These are phyloP conservation scores for Merluccius polli DNA, from an alignment of 2,797 vertebrate genomes.

Conservation along the genomic window DNA sequence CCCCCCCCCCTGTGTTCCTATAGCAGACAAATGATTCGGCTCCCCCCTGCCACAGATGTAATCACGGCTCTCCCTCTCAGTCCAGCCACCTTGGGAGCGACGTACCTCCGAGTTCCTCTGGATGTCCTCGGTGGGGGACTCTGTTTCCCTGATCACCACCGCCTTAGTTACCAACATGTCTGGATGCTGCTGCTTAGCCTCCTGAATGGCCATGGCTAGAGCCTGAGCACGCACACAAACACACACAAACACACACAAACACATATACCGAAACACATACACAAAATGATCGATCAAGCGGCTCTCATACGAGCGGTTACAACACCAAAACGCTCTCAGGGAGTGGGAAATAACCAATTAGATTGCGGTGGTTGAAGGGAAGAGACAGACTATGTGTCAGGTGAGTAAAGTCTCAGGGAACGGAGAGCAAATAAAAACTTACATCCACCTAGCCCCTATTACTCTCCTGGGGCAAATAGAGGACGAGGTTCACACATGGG, in stretches of 20 bases:
- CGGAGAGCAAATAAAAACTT: background rate
- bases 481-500: background rate
- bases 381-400: background rate
- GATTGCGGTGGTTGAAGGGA: no score
- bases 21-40: no score
- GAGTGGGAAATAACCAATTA: background rate
- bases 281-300: background rate
- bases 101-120: constrained; percentile 84
- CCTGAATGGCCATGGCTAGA: constrained; percentile 95
- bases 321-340: background rate
- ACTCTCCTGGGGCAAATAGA: background rate
- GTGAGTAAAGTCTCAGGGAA: background rate
- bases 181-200: constrained; percentile 95
- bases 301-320: background rate
- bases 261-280: background rate
- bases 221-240: constrained; percentile 67
- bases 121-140: constrained; percentile 87
- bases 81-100: background rate
- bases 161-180: constrained; percentile 99
- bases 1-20: background rate
- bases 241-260: background rate
- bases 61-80: background rate
- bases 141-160: constrained; percentile 97
- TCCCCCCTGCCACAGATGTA: background rate
- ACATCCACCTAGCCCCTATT: background rate